Evolutionary conservation across 2,888 invertebrate genomes (phyloP), one percentile per base, ranked within the genome.

Genomic region (Epistrophe eligans): DNA sequence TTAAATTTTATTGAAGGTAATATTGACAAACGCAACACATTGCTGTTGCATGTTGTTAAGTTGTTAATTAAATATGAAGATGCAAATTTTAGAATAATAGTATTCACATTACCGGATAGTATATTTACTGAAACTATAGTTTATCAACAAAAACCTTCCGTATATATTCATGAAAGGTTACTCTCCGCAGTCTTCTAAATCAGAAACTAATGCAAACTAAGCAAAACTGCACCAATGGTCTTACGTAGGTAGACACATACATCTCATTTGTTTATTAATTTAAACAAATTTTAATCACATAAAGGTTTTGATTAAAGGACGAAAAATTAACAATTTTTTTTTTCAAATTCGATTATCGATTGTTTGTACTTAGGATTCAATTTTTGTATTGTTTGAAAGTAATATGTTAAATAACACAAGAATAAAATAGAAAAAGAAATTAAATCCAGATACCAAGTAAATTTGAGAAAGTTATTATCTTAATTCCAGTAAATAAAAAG

Each of bases 1-100:
- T 24, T 35, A 28, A 10, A 40, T 40, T 48, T 66, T 57, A 79
- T 58, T 28, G 58, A 66, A 58, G 58, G 58, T 40, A 73, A 38
- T 72, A 45, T 72, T 67, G 45, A 40, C 40, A 19, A 48, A 50
- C 40, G 57, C 35, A 57, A 40, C 24, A 28, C 2, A 19, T 7
- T 48, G 7, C 4, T 32, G 32, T 7, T 17, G 19, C 11, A 38
- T 58, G 38, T 13, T 58, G 11, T 38, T 58, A 58, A 58, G 38
- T 38, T 10, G 5, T 17, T 38, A 13, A 58, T 38, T 58, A 58
- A 35, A 43, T 3, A 40, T 52, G 17, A 64, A 64, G 17, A 48
- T 60, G 60, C 58, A 38, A 58, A 35, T 58, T 15, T 55, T 9
- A 38, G 7, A 19, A 17, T 35, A 3, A 17, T 38, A 13, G 3